Evolutionary conservation across 2,113 vertebrate species (phyloP), one percentile per base, ranked within the genome.

Genomic region (Eulemur macaco): DNA sequence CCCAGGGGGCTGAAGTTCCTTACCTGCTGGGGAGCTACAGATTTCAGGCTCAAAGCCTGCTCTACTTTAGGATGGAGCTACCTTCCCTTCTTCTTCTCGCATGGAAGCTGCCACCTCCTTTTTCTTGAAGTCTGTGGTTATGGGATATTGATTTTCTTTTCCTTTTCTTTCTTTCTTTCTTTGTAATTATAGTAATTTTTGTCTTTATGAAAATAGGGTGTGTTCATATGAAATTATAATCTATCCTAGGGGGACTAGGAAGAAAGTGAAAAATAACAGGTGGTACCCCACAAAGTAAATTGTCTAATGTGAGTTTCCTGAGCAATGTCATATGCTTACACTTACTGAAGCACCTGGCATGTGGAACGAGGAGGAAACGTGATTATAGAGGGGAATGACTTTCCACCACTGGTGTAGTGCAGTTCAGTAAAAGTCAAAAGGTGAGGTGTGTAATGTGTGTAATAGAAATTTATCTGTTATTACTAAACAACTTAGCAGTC

Each of bases 251-350:
- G 58, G 93, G 74, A 63, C 39, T 56, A 63, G 66, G 69, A 94
- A 89, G 74, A 95, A 58, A 95, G 94, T 63, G 78, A 94, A 97
- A 93, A 96, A 94, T 94, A 93, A 89, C 93, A 96, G 95, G 93
- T 89, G 95, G 93, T 91, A 54, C 47, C 73, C 89, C 27, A 64
- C 86, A 85, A 93, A 77, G 74, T 27, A 86, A 93, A 92, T 77
- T 93, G 78, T 95, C 88, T 86, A 69, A 64, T 56, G 78, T 83
- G 74, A 93, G 84, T 93, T 95, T 96, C 68, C 86, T 84, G 45
- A 94, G 82, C 45, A 50, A n/a, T 94, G 78, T 96, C 90, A 27
- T 95, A 37, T 95, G 96, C 64, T 96, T 47, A 94, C 83, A 45
- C 60, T 89, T 85, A 68, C 80, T 60, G 86, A 96, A 93, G 86